Evolutionary conservation across 2,113 vertebrate species (phyloP).

Genomic region (Gyps fulvus): DNA sequence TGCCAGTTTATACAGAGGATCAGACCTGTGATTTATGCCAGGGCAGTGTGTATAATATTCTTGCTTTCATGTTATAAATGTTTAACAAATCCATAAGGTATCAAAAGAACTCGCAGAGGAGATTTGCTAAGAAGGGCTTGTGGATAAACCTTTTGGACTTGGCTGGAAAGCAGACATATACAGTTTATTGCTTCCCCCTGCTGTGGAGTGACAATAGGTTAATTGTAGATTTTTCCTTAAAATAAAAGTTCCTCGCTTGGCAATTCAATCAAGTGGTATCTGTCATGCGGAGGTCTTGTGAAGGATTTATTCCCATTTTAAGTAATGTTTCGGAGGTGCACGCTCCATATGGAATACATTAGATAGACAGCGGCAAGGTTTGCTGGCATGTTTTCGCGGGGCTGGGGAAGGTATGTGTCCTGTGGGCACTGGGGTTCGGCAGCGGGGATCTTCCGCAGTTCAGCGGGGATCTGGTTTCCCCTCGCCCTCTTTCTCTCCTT

Average conservation of each 20-base stretch:
- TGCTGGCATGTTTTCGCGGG: neutral
- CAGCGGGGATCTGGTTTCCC: neutral
- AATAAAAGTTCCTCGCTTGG: slow-evolving; percentile 44
- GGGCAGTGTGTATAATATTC: slow-evolving; percentile 33
- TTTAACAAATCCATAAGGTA: slow-evolving; percentile 64
- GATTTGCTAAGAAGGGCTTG: neutral
- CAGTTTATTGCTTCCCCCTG: slow-evolving; percentile 39
- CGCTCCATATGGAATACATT: slow-evolving; percentile 15
- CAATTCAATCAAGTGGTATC: slow-evolving; percentile 39
- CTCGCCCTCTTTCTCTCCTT: neutral
- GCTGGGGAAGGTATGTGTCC: neutral
- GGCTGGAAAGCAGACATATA: slow-evolving; percentile 54
- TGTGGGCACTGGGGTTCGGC: neutral
- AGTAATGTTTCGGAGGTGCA: slow-evolving; percentile 65
- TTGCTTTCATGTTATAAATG: slow-evolving; percentile 49
- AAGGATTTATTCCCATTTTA: slow-evolving; percentile 76
- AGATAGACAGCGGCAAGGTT: neutral
- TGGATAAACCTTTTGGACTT: neutral
- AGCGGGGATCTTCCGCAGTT: neutral
- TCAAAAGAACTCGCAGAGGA: slow-evolving; percentile 20
- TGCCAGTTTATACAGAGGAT: slow-evolving; percentile 10
- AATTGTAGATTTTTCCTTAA: slow-evolving; percentile 42
- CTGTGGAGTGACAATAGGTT: slow-evolving; percentile 41
- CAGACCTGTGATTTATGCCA: slow-evolving; percentile 42
- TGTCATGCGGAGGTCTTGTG: neutral